A percentile compares a stretch with the other conserved stretches of the same genome.
Conservation (phyloP, 2,797 vertebrate genomes). For the Rhinichthys osculus region DNA sequence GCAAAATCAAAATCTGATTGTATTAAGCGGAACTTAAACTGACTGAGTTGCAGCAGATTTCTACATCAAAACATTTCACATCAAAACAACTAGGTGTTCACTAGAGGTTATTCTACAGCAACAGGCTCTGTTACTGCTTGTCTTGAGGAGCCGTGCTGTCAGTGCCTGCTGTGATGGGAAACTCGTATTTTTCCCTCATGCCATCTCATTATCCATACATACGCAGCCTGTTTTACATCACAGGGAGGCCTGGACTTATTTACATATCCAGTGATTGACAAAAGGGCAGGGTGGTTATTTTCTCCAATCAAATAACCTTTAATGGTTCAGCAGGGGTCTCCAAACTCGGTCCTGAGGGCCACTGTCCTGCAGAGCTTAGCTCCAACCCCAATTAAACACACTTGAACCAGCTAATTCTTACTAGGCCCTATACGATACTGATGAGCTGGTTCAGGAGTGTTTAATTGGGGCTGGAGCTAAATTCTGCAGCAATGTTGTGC, state of each 20-base stretch:
- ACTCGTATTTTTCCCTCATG: conserved; percentile 18
- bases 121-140: neutral
- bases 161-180: conserved; percentile 49
- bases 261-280: neutral
- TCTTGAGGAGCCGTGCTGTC: conserved; percentile 30
- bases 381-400: no score
- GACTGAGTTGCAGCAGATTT: no score
- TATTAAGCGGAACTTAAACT: no score
- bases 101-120: neutral
- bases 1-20: no score
- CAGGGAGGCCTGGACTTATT: conserved; percentile 46
- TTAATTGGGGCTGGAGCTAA: no score
- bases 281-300: neutral
- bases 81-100: neutral
- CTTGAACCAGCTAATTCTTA: no score
- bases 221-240: conserved; percentile 7
- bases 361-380: no score
- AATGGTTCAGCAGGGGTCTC: neutral
- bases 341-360: no score
- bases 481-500: no score
- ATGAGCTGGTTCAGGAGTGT: no score
- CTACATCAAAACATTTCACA: no score
- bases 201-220: neutral
- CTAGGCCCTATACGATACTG: no score
- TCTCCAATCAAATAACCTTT: neutral